Conservation (phyloP, 2,888 invertebrate species). For the Fissipunctia ypsillon region DNA sequence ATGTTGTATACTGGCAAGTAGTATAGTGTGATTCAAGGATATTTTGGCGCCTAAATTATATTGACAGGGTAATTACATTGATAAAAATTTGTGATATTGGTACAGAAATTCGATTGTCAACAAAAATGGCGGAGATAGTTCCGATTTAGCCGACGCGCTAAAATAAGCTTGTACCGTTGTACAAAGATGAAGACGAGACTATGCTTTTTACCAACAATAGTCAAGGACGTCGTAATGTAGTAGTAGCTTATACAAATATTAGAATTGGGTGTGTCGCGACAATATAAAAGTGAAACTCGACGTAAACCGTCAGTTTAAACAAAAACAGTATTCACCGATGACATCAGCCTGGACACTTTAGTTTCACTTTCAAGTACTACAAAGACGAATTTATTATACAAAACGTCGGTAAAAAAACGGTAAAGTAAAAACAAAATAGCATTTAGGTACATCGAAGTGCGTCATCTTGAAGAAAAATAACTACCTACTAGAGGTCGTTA, state of each 20-base stretch:
- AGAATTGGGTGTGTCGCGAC: constrained; percentile 8
- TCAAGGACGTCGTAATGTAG: neutral
- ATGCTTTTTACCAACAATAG: constrained; percentile 1
- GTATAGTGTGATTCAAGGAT: no score
- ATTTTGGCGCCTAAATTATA: no score
- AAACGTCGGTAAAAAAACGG: constrained; percentile 34
- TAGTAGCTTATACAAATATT: constrained; percentile 9
- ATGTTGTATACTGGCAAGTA: neutral
- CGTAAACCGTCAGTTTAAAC: constrained; percentile 34
- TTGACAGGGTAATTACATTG: no score
- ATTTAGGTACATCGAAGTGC: constrained; percentile 37
- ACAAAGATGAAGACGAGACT: neutral
- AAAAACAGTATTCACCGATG: constrained; percentile 46
- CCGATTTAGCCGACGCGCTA: no score
- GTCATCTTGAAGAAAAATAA: constrained; percentile 33
- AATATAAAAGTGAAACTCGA: constrained; percentile 46
- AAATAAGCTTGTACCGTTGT: no score
- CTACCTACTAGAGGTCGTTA: neutral
- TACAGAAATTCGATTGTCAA: no score
- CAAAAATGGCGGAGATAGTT: no score
- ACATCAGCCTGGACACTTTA: constrained; percentile 44
- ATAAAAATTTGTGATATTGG: no score
- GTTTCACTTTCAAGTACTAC: constrained; percentile 56
- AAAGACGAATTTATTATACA: constrained; percentile 46
- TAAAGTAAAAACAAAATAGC: constrained; percentile 26